Evolutionary conservation across 2,797 vertebrate species (phyloP).

Genomic region (Perodicticus potto): DNA sequence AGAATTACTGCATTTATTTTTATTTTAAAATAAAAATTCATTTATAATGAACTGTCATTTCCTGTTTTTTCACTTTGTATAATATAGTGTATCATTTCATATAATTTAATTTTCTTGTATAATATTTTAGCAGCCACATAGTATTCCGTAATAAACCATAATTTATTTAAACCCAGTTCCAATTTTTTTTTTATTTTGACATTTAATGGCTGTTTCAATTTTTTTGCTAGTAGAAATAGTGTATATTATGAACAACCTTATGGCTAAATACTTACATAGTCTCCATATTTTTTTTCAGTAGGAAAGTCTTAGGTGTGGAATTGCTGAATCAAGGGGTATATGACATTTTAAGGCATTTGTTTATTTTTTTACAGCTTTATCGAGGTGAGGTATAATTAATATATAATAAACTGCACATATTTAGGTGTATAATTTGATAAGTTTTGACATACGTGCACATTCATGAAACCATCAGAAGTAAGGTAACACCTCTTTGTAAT

Average conservation of each 20-base stretch:
- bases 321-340: neutral
- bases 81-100: neutral
- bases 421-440: neutral
- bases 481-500: neutral
- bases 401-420: neutral
- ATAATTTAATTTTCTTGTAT: conserved; percentile 9
- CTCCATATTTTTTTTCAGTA: neutral
- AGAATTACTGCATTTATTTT: conserved; percentile 23
- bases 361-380: neutral
- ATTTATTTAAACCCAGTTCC: neutral
- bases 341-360: conserved; percentile 10
- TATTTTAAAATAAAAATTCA: conserved; percentile 29
- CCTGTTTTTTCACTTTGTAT: conserved; percentile 41
- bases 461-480: neutral
- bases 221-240: conserved; percentile 10
- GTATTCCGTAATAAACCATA: neutral
- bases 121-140: conserved; percentile 13
- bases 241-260: neutral
- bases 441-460: neutral
- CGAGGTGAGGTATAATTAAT: neutral
- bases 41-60: neutral
- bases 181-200: neutral
- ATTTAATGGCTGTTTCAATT: neutral
- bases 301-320: neutral
- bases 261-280: neutral